A percentile compares a stretch with the other conserved stretches of the same genome.
Evolutionary conservation across 2,888 invertebrate genomes (phyloP).

Genomic region (Pterostichus niger): DNA sequence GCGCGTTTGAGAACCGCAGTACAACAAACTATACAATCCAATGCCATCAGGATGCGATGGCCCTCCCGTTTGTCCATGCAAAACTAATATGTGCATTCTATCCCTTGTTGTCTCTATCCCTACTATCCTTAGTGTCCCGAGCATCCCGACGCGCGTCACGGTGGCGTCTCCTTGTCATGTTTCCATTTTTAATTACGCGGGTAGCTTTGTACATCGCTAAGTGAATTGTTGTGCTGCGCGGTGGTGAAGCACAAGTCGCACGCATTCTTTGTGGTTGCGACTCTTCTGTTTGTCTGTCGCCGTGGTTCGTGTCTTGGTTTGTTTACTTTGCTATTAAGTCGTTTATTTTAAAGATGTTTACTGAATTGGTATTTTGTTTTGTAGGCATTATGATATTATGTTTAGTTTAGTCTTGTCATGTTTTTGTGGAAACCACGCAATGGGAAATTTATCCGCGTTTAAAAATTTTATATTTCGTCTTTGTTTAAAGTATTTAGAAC

Average conservation of each 20-base stretch:
- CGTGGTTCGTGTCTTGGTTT: slow-evolving; percentile 1
- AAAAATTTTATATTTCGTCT: too few relatives aligned
- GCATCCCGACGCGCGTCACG: neutral
- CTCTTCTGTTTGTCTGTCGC: neutral
- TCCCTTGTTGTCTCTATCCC: slow-evolving; percentile 15
- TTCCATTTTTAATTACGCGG: slow-evolving; percentile 64
- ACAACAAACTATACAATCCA: too few relatives aligned
- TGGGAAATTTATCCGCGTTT: too few relatives aligned
- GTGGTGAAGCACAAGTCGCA: neutral
- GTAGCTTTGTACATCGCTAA: slow-evolving; percentile 16
- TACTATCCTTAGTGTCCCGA: neutral
- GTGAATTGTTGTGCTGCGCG: slow-evolving; percentile 35
- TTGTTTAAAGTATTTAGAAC: too few relatives aligned
- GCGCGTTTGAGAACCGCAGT: too few relatives aligned
- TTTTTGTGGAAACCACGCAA: neutral
- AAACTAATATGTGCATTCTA: slow-evolving; percentile 54
- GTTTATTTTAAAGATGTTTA: slow-evolving; percentile 4
- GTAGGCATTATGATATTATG: neutral
- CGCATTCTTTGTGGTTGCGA: neutral
- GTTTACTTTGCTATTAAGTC: slow-evolving; percentile 20
- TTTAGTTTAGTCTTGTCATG: neutral
- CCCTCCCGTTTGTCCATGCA: slow-evolving; percentile 23
- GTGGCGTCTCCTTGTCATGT: slow-evolving; percentile 55
- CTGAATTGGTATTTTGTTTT: neutral
- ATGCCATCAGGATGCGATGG: too few relatives aligned